Evolutionary conservation across 2,113 vertebrate genomes (phyloP), one percentile per base, ranked within the genome.

Genomic region (Parotia lawesii): DNA sequence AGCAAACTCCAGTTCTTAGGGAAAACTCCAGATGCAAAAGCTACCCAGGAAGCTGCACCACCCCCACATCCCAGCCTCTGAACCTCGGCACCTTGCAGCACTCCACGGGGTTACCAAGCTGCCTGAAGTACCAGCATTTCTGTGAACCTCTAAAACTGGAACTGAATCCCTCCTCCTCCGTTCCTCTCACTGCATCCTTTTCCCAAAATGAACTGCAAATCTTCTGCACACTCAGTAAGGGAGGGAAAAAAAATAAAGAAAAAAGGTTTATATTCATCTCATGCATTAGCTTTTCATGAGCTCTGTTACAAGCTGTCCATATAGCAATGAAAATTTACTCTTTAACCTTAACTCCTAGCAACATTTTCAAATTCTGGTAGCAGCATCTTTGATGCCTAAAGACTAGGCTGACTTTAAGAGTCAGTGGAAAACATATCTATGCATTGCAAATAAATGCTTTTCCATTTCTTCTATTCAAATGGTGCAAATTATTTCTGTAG

Each of bases 321-420:
- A 91, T 6, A 88, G 89, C 91, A 93, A 89, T 0, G 0, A 56
- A 84, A 91, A 77, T 60, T 74, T 66, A 58, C 54, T 83, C 89
- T 82, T 76, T 89, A 77, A 89, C 73, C 91, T 89, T 66, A 89
- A 95, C 48, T 84, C 85, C 70, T 91, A 93, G 91, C 91, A 94
- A 75, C 77, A 20, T 33, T 56, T 28, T 89, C 42, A 31, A 51
- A 67, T 67, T 67, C 80, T 75, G 31, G 33, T 18, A 77, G 50
- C 72, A 84, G 72, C 51, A 77, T 35, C 79, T 53, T 35, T 21
- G 67, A 76, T 54, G 72, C 67, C 61, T 65, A 10, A 93, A 79
- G 69, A 65, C 51, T 69, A 42, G 1, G 9, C n/a, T 67, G 53
- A n/a, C 78, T 76, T 84, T 17, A 54, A 4, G 18, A 77, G 47